A percentile compares a stretch with the other conserved stretches of the same genome.
phyloP scores from a whole-genome alignment of 2,113 vertebrate species.

The Austrofundulus limnaeus region DNA sequence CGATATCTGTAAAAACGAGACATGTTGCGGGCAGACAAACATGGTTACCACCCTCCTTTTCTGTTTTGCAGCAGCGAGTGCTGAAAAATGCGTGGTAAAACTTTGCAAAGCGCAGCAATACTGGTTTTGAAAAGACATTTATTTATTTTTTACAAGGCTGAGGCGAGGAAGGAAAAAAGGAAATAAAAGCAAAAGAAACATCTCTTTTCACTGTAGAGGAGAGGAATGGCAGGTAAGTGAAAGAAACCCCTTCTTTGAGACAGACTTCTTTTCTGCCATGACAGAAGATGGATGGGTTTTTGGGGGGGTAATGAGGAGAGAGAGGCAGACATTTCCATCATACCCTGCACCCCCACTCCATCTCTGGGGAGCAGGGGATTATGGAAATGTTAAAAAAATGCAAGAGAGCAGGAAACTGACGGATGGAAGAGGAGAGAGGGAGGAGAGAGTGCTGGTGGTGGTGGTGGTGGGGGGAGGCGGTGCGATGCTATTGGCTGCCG shows the following conservation, averaged over 20 bases:
- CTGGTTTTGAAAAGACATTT: constrained; percentile 7
- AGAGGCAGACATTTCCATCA: constrained; percentile 58
- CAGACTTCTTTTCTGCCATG: constrained; percentile 37
- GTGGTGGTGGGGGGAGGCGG: constrained; percentile 53
- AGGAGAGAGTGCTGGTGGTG: constrained; percentile 37
- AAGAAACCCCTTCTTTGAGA: constrained; percentile 23
- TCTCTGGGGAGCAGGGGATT: constrained; percentile 67
- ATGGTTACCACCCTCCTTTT: no score
- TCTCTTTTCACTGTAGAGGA: neutral
- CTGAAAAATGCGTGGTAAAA: neutral
- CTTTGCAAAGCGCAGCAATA: constrained; percentile 6
- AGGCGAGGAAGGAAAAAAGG: neutral
- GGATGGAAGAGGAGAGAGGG: constrained; percentile 43
- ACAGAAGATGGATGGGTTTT: constrained; percentile 43
- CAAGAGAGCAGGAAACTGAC: constrained; percentile 52
- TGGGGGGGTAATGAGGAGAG: constrained; percentile 2
- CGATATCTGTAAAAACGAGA: no score
- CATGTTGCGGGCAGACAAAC: no score
- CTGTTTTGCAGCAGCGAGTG: no score
- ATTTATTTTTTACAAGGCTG: neutral
- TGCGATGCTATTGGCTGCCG: constrained; percentile 61
- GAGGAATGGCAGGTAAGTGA: constrained; percentile 41
- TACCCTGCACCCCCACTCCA: constrained; percentile 53
- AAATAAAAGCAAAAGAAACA: no score
- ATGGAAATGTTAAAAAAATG: constrained; percentile 66